Conservation (phyloP, 92 coral and sea anemone genomes). For the Actinernus sp. region DNA sequence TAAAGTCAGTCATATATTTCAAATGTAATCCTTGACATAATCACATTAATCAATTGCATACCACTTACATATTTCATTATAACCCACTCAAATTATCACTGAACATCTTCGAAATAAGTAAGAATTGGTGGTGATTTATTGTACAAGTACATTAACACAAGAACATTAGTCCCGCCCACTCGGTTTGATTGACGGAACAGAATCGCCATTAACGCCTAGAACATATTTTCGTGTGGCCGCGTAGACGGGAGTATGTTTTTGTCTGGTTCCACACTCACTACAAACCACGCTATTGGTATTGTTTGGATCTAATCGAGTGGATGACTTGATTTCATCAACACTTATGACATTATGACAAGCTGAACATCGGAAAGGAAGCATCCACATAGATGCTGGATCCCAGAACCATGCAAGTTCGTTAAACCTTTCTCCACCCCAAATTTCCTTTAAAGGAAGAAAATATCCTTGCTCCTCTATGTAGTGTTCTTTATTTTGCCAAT, state of each 20-base stretch:
- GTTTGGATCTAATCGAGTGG: conserved; percentile 12
- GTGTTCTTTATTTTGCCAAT: conserved; percentile 40
- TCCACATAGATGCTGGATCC: conserved; percentile 41
- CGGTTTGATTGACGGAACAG: too few relatives aligned
- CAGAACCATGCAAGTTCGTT: conserved; percentile 48
- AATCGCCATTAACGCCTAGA: too few relatives aligned
- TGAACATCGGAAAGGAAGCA: conserved; percentile 39
- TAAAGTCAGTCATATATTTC: too few relatives aligned
- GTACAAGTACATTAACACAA: too few relatives aligned
- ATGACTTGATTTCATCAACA: conserved; percentile 34
- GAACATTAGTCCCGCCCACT: too few relatives aligned
- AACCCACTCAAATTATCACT: too few relatives aligned
- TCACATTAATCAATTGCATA: too few relatives aligned
- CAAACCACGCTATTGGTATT: conserved; percentile 19
- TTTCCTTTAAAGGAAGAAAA: conserved; percentile 22
- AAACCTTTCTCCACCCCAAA: conserved; percentile 53
- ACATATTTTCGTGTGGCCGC: too few relatives aligned
- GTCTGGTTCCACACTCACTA: conserved; percentile 37
- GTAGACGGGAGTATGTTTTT: conserved; percentile 9
- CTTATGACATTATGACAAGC: conserved; percentile 31
- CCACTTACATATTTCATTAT: too few relatives aligned
- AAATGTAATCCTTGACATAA: too few relatives aligned
- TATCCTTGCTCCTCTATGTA: conserved; percentile 29
- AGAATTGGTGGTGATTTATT: too few relatives aligned
- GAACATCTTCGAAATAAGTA: too few relatives aligned